phyloP scores from a whole-genome alignment of 2,888 invertebrate genomes.

The Psylliodes chrysocephalus region DNA sequence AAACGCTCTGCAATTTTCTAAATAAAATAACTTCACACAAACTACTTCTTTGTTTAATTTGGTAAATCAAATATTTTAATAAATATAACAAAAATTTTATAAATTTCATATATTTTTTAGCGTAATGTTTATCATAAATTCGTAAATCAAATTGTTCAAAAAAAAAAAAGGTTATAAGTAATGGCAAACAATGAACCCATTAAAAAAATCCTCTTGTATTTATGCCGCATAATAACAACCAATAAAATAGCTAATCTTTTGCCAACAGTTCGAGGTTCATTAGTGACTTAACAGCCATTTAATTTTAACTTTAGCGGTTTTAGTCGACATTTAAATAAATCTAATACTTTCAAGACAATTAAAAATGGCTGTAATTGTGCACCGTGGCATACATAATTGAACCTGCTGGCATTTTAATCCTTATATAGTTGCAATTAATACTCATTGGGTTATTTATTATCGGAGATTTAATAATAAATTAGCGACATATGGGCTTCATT shows the following conservation, averaged over 20 bases:
- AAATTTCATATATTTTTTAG: too few species aligned
- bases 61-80: too few species aligned
- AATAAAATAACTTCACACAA: too few species aligned
- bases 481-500: constrained; percentile 37
- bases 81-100: too few species aligned
- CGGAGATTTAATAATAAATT: constrained; percentile 38
- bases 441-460: constrained; percentile 34
- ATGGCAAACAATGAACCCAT: too few species aligned
- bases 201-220: background rate
- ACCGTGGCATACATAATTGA: constrained; percentile 34
- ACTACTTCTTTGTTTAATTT: too few species aligned
- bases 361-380: constrained; percentile 36
- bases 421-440: constrained; percentile 40
- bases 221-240: constrained; percentile 1
- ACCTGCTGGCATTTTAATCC: constrained; percentile 35
- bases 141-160: too few species aligned
- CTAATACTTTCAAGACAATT: constrained; percentile 31
- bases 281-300: constrained; percentile 19
- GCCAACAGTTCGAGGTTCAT: constrained; percentile 25
- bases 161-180: too few species aligned
- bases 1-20: too few species aligned
- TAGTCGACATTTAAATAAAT: constrained; percentile 30
- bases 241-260: constrained; percentile 11
- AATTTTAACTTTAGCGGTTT: constrained; percentile 8
- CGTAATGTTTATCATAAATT: too few species aligned